phyloP scores from a whole-genome alignment of 2,113 vertebrate genomes.

The Hiodon tergisus region DNA sequence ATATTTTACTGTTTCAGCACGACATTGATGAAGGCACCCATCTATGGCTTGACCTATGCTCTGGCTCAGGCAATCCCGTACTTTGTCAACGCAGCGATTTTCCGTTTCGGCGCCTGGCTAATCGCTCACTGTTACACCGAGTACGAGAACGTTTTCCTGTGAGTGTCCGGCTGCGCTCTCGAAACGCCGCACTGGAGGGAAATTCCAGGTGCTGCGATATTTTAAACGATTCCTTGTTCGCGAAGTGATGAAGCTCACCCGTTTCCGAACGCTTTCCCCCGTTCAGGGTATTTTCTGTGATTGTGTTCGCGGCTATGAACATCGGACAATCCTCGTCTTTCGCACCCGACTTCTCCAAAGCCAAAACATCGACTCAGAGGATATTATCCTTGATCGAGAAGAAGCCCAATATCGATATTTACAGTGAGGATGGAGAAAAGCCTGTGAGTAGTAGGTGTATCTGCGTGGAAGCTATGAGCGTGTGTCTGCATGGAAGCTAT shows the following conservation, averaged over 20 bases:
- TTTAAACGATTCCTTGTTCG: neutral
- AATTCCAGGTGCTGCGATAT: neutral
- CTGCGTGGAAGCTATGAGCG: neutral
- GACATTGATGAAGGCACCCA: constrained; percentile 69
- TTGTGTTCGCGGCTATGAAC: constrained; percentile 75
- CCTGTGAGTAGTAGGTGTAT: constrained; percentile 61
- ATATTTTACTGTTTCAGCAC: constrained; percentile 57
- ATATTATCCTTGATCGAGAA: constrained; percentile 64
- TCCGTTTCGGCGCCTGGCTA: constrained; percentile 76
- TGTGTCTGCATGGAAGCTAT: neutral
- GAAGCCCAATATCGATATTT: constrained; percentile 69
- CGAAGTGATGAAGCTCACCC: neutral
- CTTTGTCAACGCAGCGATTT: constrained; percentile 72
- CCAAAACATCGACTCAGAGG: constrained; percentile 69
- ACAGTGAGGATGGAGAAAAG: constrained; percentile 62
- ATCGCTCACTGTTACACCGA: constrained; percentile 56
- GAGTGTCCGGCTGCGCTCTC: constrained; percentile 42
- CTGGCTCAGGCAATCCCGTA: constrained; percentile 74
- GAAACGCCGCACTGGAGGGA: no score
- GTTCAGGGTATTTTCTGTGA: constrained; percentile 67
- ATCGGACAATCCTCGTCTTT: constrained; percentile 73
- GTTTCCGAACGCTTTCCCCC: neutral
- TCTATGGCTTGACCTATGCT: constrained; percentile 71
- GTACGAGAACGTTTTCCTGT: constrained; percentile 65
- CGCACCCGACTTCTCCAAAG: constrained; percentile 77